Conservation (phyloP, 2,797 vertebrate genomes). For the Orientallactaga sibirica region DNA sequence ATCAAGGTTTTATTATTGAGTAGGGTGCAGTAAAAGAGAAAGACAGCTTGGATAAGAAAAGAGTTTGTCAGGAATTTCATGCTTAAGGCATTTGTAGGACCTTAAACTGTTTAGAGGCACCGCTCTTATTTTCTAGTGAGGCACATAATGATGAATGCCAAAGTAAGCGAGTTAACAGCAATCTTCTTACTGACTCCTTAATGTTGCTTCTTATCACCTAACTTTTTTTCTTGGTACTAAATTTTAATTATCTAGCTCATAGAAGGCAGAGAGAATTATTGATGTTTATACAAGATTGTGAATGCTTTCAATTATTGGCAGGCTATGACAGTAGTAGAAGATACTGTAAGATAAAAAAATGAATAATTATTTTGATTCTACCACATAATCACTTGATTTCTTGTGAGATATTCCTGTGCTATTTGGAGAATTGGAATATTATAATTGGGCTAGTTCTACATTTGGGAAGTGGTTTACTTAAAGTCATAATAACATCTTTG, state of each 20-base stretch:
- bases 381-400: slow-evolving; percentile 57
- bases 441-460: slow-evolving; percentile 59
- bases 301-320: slow-evolving; percentile 64
- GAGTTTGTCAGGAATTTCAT: slow-evolving; percentile 26
- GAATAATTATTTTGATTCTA: slow-evolving; percentile 52
- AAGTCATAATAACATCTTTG: slow-evolving; percentile 43
- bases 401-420: slow-evolving; percentile 64
- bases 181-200: slow-evolving; percentile 29
- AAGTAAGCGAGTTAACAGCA: slow-evolving; percentile 37
- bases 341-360: slow-evolving; percentile 42
- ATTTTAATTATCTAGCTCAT: slow-evolving; percentile 68
- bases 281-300: slow-evolving; percentile 66
- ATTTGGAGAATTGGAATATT: slow-evolving; percentile 66
- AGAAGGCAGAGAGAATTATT: slow-evolving; percentile 58
- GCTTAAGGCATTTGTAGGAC: neutral
- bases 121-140: slow-evolving; percentile 49
- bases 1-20: slow-evolving; percentile 59
- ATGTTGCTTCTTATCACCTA: slow-evolving; percentile 55
- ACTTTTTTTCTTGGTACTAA: slow-evolving; percentile 50
- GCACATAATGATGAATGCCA: neutral
- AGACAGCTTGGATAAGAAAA: neutral
- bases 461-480: slow-evolving; percentile 63
- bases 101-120: neutral
- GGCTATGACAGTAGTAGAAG: slow-evolving; percentile 52
- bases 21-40: slow-evolving; percentile 17